A percentile compares a stretch with the other conserved stretches of the same genome.
phyloP scores from a whole-genome alignment of 2,888 invertebrate genomes.

The Pollenia labialis region DNA sequence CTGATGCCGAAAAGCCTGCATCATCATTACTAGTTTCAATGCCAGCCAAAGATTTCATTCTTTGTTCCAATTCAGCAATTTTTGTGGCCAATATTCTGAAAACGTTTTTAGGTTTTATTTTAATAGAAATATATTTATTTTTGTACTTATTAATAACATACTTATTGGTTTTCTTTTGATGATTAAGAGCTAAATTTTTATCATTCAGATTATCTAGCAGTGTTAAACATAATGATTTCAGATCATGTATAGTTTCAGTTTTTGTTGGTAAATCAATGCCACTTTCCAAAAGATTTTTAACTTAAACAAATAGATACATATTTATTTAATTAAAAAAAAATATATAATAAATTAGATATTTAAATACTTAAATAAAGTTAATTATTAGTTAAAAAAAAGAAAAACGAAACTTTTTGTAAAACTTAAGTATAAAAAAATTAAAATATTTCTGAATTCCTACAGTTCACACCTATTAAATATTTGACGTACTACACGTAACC shows the following conservation, averaged over 20 bases:
- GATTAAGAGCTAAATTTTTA: conserved; percentile 92
- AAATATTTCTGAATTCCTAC: too few relatives aligned
- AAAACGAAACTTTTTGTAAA: too few relatives aligned
- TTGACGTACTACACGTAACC: too few relatives aligned
- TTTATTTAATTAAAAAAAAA: background rate
- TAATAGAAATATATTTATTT: background rate
- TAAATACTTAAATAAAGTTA: too few relatives aligned
- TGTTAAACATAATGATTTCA: conserved; percentile 91
- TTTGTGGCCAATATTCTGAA: conserved; percentile 91
- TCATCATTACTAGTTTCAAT: conserved; percentile 76
- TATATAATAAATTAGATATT: too few relatives aligned
- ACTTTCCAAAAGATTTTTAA: conserved; percentile 89
- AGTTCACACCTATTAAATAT: too few relatives aligned
- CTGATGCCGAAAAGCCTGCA: conserved; percentile 84
- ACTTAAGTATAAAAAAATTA: too few relatives aligned
- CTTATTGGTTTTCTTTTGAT: conserved; percentile 95
- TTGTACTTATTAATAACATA: conserved; percentile 78
- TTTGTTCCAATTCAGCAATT: conserved; percentile 92
- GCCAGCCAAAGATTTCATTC: conserved; percentile 87
- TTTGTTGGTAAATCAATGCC: conserved; percentile 87
- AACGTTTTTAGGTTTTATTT: background rate
- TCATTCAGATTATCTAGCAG: conserved; percentile 93
- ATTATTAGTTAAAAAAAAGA: too few relatives aligned
- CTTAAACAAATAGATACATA: conserved; percentile 84
- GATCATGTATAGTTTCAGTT: conserved; percentile 89